phyloP scores from a whole-genome alignment of 1,140 invertebrate species.

The Magallana angulata region DNA sequence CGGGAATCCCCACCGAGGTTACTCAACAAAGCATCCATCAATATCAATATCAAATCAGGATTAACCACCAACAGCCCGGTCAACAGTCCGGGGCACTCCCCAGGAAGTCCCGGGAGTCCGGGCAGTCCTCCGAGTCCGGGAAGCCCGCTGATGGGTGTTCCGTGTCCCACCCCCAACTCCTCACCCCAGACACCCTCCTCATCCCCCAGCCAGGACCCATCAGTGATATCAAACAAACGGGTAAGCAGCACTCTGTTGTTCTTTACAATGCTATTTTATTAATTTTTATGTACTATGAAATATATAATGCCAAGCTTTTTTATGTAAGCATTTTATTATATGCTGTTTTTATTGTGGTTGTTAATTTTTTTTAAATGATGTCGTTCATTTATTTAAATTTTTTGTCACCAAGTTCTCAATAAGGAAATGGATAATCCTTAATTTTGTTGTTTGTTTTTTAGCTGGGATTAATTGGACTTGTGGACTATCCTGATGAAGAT shows the following conservation, averaged over 20 bases:
- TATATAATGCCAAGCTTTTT: too few species aligned
- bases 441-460: conserved; percentile 77
- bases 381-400: too few species aligned
- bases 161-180: conserved; percentile 67
- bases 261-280: too few species aligned
- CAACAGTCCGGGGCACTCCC: conserved; percentile 65
- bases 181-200: conserved; percentile 60
- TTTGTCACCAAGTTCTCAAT: too few species aligned
- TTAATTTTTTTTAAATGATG: neutral
- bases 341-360: too few species aligned
- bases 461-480: conserved; percentile 85
- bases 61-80: conserved; percentile 61
- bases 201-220: conserved; percentile 51
- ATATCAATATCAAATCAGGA: conserved; percentile 71
- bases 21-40: conserved; percentile 72
- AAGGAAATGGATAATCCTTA: neutral
- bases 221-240: conserved; percentile 60
- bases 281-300: too few species aligned
- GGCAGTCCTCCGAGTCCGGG: conserved; percentile 65
- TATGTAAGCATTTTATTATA: too few species aligned
- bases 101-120: conserved; percentile 64
- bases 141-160: conserved; percentile 50
- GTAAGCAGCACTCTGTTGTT: conserved; percentile 42
- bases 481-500: conserved; percentile 95
- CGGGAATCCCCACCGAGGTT: conserved; percentile 71